phyloP scores from a whole-genome alignment of 2,113 vertebrate genomes.

The Chaetura pelagica region DNA sequence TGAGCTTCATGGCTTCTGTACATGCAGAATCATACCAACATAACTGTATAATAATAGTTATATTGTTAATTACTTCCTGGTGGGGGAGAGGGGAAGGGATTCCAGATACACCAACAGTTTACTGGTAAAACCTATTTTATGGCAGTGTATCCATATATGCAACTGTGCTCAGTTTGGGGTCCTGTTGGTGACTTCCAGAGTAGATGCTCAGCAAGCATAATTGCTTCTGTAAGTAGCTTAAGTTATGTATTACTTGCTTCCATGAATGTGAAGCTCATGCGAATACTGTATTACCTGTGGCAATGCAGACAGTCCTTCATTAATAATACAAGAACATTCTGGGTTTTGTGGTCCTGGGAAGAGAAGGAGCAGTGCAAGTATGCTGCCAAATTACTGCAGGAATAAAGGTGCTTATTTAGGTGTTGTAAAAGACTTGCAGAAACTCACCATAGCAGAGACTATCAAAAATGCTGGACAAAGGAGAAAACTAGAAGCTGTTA shows the following conservation, averaged over 20 bases:
- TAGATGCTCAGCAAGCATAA: neutral
- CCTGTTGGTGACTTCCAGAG: neutral
- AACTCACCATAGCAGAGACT: neutral
- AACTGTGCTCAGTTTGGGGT: neutral
- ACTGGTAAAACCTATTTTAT: neutral
- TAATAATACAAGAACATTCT: conserved; percentile 11
- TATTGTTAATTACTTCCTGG: neutral
- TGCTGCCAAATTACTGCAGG: neutral
- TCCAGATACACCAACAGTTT: neutral
- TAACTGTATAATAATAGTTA: neutral
- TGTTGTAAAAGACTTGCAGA: neutral
- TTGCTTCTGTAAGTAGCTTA: neutral
- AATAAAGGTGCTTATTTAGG: neutral
- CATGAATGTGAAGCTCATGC: neutral
- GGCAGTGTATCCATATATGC: neutral
- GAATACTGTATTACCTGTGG: conserved; percentile 21
- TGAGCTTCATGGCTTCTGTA: neutral
- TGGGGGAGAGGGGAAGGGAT: neutral
- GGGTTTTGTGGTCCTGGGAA: neutral
- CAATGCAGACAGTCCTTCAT: conserved; percentile 24
- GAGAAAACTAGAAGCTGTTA: neutral
- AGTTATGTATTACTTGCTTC: neutral
- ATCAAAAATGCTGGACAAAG: neutral
- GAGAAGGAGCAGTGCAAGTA: neutral
- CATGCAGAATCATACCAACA: neutral